Conservation (phyloP, 2,888 invertebrate species). For the Petrophora chlorosata region DNA sequence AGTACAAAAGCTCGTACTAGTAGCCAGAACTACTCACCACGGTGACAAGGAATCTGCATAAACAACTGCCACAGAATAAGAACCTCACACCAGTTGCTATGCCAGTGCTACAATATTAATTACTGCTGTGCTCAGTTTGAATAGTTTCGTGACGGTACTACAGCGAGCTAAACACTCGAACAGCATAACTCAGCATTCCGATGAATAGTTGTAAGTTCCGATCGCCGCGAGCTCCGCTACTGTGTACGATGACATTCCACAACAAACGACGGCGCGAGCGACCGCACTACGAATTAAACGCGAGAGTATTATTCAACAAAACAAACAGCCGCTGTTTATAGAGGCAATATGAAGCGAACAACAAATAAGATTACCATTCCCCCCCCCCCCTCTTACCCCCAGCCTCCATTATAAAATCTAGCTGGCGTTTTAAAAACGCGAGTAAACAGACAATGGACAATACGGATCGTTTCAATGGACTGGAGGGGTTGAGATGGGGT, state of each 20-base stretch:
- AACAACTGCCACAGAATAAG: no score
- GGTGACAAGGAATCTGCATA: no score
- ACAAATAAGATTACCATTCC: slow-evolving; percentile 32
- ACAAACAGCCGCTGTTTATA: slow-evolving; percentile 26
- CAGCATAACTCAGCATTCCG: no score
- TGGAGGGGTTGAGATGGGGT: neutral
- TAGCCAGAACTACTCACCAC: no score
- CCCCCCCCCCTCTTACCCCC: slow-evolving; percentile 1
- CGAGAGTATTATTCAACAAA: slow-evolving; percentile 15
- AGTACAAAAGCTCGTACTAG: no score
- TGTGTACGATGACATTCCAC: neutral
- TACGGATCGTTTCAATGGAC: slow-evolving; percentile 21
- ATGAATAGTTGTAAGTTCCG: no score
- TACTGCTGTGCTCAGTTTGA: no score
- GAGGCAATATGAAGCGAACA: slow-evolving; percentile 25
- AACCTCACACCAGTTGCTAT: no score
- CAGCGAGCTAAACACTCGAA: no score
- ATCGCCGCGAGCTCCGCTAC: neutral
- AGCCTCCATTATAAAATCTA: slow-evolving; percentile 24
- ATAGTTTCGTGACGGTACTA: no score
- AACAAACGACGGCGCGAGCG: slow-evolving; percentile 1
- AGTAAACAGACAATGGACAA: slow-evolving; percentile 28
- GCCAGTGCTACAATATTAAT: no score
- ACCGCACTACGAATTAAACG: slow-evolving; percentile 22
- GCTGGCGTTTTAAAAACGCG: slow-evolving; percentile 23